Evolutionary conservation across 2,888 invertebrate species (phyloP), one percentile per base, ranked within the genome.

Genomic region (Thumatha senex): DNA sequence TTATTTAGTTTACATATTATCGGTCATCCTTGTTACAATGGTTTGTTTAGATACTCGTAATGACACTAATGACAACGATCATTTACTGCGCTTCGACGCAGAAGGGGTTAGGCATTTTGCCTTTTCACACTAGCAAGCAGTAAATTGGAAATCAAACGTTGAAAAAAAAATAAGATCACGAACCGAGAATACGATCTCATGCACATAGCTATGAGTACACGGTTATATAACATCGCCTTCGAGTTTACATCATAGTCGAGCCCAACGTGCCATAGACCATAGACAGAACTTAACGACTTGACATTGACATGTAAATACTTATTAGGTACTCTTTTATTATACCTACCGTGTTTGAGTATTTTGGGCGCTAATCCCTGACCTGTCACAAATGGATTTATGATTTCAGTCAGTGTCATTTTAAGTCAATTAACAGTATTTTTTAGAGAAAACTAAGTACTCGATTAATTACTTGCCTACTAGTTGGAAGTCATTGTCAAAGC

Each of bases 361-460:
- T 59, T 55, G 30, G 38, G 47, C 40, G 45, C 38, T 8, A 45
- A 42, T 49, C 70, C 70, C 51, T 70, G 70, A 71, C 69, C 58
- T 40, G 41, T 41, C 51, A 1, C 58, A 65, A 67, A 70, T 70
- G 50, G 49, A 31, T 65, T 68, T 65, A 60, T 63, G 65, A 70
- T 68, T 70, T 70, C 50, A 51, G 45, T 24, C 1, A 44, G 47
- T 15, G 39, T 39, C 41, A 51, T 42, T 46, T 46, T 46, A 42
- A 42, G 15, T 30, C 9, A 30, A 45, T 46, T 45, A 24, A 34
- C 35, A 53, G 54, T 54, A 52, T 48, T 63, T 63, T 62, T 63
- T 64, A 35, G 18, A 24, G 18, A 24, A 24, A 24, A 24, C 18
- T 44, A 48, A 58, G 48, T 48, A 18, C 45, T 45, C 57, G 61